phyloP scores from a whole-genome alignment of 2,797 vertebrate species.

The Staurois parvus region DNA sequence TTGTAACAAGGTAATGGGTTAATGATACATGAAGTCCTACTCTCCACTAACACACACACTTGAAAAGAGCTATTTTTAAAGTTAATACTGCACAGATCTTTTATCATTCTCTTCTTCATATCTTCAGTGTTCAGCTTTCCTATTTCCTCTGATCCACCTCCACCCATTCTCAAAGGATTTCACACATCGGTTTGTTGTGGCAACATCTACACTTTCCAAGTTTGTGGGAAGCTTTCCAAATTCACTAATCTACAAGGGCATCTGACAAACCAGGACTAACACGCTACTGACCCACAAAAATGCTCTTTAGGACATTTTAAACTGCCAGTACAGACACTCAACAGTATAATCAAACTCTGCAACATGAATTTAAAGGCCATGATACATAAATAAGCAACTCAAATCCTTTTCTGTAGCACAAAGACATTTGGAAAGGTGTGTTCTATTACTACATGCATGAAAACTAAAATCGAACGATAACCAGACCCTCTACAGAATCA shows the following conservation, averaged over 20 bases:
- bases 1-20: not conserved
- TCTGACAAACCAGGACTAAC: not conserved
- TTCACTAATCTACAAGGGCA: not conserved
- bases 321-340: not conserved
- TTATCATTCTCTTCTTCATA: not conserved
- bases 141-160: constrained; percentile 13
- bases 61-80: not conserved
- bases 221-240: not conserved
- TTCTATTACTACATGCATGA: too few relatives aligned
- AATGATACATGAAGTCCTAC: not conserved
- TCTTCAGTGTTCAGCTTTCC: not conserved
- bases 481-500: too few relatives aligned
- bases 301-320: not conserved
- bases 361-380: not conserved
- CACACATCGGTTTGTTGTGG: constrained; percentile 49
- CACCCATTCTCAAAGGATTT: not conserved
- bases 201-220: constrained; percentile 5
- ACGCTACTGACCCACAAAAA: not conserved
- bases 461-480: too few relatives aligned
- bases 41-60: not conserved
- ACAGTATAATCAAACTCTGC: not conserved
- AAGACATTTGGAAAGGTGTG: too few relatives aligned
- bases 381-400: too few relatives aligned
- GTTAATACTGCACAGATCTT: not conserved
- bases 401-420: too few relatives aligned